A percentile compares a stretch with the other conserved stretches of the same genome.
Conservation (phyloP, 2,797 vertebrate genomes). For the Chaetophractus vellerosus region DNA sequence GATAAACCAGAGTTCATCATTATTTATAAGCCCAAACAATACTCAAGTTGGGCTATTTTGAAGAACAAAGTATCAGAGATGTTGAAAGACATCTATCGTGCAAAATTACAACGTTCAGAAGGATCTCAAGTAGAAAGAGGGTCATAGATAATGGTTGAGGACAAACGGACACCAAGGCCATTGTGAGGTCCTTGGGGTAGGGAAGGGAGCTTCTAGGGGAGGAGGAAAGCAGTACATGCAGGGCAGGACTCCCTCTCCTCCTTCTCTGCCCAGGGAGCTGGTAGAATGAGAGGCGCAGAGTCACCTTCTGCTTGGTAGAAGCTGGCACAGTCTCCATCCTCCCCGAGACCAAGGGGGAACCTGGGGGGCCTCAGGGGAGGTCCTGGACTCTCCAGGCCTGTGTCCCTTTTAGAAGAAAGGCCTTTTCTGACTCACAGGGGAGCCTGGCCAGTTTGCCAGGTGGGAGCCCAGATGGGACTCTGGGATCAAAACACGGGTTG, state of each 20-base stretch:
- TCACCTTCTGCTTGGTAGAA: background rate
- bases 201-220: background rate
- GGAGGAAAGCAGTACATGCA: background rate
- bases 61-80: background rate
- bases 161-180: background rate
- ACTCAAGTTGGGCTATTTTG: constrained; percentile 23
- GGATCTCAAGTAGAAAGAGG: background rate
- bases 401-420: background rate
- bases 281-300: background rate
- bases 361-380: background rate
- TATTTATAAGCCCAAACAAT: too few relatives aligned
- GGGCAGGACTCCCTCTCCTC: background rate
- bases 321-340: background rate
- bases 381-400: background rate
- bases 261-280: too few relatives aligned
- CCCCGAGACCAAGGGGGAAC: background rate
- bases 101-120: constrained; percentile 39
- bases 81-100: background rate
- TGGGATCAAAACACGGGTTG: background rate
- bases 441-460: background rate
- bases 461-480: background rate
- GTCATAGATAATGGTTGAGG: background rate
- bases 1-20: background rate
- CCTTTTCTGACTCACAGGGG: background rate
- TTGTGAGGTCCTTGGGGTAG: background rate